A percentile compares a stretch with the other conserved stretches of the same genome.
These are phyloP conservation scores for Epiblema foenella DNA, from an alignment of 2,888 invertebrate species.

Conservation along the genomic window DNA sequence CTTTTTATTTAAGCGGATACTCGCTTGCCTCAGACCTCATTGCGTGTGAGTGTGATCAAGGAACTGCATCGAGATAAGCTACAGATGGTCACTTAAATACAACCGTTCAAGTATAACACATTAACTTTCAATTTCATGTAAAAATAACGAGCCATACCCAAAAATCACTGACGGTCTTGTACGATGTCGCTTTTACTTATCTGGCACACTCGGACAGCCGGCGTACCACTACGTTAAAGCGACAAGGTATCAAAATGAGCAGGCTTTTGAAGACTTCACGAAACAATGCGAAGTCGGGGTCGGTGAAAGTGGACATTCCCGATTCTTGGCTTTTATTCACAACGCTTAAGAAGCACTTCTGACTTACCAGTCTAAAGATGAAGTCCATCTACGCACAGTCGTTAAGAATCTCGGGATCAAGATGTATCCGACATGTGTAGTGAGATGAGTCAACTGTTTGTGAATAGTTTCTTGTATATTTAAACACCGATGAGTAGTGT, in stretches of 20 bases:
- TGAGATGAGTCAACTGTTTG: not conserved
- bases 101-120: constrained; percentile 62
- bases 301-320: constrained; percentile 35
- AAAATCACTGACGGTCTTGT: constrained; percentile 51
- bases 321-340: constrained; percentile 19
- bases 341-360: not conserved
- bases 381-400: not conserved
- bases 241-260: constrained; percentile 8
- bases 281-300: constrained; percentile 37
- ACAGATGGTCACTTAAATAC: not conserved
- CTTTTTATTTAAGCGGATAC: not conserved
- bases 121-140: constrained; percentile 79
- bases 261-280: constrained; percentile 9
- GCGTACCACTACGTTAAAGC: not conserved
- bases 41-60: not conserved
- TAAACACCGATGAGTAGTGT: constrained; percentile 29
- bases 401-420: not conserved
- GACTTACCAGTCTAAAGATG: not conserved
- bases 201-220: too few relatives aligned
- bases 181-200: constrained; percentile 1
- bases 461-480: constrained; percentile 26
- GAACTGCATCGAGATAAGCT: constrained; percentile 3
- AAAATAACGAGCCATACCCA: constrained; percentile 75
- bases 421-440: not conserved
- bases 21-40: not conserved